Evolutionary conservation across 2,113 vertebrate genomes (phyloP).

Genomic region (Silurus asotus): DNA sequence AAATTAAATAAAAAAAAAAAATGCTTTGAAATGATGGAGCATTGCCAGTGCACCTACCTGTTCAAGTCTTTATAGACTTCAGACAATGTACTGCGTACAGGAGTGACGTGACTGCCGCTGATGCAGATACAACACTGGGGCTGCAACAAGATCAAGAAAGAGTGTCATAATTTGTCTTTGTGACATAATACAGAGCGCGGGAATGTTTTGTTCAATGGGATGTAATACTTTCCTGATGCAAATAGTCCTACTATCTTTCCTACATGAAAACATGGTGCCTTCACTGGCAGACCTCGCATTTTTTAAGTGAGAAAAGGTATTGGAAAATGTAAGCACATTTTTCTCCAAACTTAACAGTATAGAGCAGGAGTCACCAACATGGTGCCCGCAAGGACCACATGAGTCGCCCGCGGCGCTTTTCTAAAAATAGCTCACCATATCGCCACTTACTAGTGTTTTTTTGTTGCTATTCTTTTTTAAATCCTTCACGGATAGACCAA

Average conservation of each 20-base stretch:
- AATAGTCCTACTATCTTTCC: neutral
- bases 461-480: no score
- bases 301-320: neutral
- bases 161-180: neutral
- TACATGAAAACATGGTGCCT: neutral
- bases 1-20: no score
- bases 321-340: neutral
- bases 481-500: no score
- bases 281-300: neutral
- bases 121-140: conserved; percentile 69
- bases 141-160: conserved; percentile 52
- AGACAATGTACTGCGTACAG: fast-evolving
- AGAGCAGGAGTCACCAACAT: neutral
- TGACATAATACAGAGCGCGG: neutral
- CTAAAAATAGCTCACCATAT: no score
- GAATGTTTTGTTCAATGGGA: neutral
- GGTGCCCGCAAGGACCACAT: no score
- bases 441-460: no score
- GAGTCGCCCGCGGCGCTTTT: no score
- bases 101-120: conserved; percentile 53
- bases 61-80: fast-evolving
- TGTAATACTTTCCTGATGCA: neutral
- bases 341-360: neutral
- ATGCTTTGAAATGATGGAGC: neutral
- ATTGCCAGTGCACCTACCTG: conserved; percentile 50